Percentiles rank a stretch among this genome's conserved stretches.
These are phyloP conservation scores for Coregonus sp. DNA, from an alignment of 2,797 vertebrate genomes.

Conservation along the genomic window DNA sequence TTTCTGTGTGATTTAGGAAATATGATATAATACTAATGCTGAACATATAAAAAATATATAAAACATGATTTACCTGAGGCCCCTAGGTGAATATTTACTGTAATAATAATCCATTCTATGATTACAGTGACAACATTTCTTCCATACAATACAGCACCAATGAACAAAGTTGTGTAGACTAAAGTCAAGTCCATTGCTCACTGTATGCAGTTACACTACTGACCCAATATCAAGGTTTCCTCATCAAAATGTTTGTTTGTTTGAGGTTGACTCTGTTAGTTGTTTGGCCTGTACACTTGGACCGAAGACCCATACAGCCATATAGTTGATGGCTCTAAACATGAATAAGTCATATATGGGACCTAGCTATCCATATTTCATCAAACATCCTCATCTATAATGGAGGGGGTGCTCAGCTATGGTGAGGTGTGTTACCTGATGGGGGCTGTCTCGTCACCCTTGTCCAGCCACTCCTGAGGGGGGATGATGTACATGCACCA, in stretches of 20 bases:
- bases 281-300: slow-evolving; percentile 28
- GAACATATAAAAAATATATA: slow-evolving; percentile 29
- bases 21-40: slow-evolving; percentile 13
- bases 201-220: slow-evolving; percentile 53
- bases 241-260: slow-evolving; percentile 23
- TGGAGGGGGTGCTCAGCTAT: slow-evolving; percentile 36
- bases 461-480: slow-evolving; percentile 95
- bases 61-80: neutral
- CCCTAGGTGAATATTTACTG: neutral
- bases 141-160: slow-evolving; percentile 22
- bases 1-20: slow-evolving; percentile 8
- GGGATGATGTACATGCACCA: slow-evolving; percentile 99
- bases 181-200: slow-evolving; percentile 15
- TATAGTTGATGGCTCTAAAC: slow-evolving; percentile 49
- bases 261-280: slow-evolving; percentile 40
- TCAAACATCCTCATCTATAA: slow-evolving; percentile 71
- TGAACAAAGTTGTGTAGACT: slow-evolving; percentile 26
- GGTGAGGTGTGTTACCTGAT: slow-evolving; percentile 83
- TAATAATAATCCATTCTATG: slow-evolving; percentile 31
- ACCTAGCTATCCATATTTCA: slow-evolving; percentile 72
- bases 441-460: slow-evolving; percentile 93
- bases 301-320: slow-evolving; percentile 18
- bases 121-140: slow-evolving; percentile 25
- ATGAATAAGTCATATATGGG: slow-evolving; percentile 67
- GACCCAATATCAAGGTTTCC: slow-evolving; percentile 29